Evolutionary conservation across 2,888 invertebrate genomes (phyloP).

Genomic region (Ashinkailepas kermadecensis): DNA sequence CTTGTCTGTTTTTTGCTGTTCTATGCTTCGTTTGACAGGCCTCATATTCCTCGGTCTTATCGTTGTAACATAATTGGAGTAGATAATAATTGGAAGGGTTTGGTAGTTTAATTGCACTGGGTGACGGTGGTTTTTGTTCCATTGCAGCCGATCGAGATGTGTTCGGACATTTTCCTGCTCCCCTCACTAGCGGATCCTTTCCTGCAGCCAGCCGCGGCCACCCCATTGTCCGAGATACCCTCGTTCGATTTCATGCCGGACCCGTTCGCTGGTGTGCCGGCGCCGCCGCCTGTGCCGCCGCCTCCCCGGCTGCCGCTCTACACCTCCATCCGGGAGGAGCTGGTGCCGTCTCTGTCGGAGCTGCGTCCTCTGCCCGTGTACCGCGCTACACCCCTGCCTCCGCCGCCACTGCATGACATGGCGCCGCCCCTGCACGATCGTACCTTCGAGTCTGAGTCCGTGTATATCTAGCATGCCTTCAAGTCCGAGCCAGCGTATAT

Average conservation of each 20-base stretch:
- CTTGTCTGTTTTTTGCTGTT: too few relatives aligned
- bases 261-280: not conserved
- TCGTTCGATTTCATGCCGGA: not conserved
- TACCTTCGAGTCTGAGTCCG: not conserved
- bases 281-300: not conserved
- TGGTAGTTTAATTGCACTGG: too few relatives aligned
- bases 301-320: constrained; percentile 28
- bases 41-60: too few relatives aligned
- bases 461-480: not conserved
- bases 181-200: not conserved
- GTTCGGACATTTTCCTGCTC: constrained; percentile 10
- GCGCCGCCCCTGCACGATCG: not conserved
- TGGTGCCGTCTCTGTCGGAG: constrained; percentile 30
- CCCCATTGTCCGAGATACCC: not conserved
- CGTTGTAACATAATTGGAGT: too few relatives aligned
- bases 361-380: constrained; percentile 27
- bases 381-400: constrained; percentile 27
- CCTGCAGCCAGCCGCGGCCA: not conserved
- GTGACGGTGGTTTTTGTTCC: too few relatives aligned
- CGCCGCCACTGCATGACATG: not conserved
- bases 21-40: too few relatives aligned
- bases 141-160: constrained; percentile 8
- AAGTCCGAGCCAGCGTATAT: too few relatives aligned
- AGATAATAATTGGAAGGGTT: too few relatives aligned
- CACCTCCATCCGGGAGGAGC: constrained; percentile 31